phyloP scores from a whole-genome alignment of 1,140 invertebrate species.

The Druon quercuslanigerum region DNA sequence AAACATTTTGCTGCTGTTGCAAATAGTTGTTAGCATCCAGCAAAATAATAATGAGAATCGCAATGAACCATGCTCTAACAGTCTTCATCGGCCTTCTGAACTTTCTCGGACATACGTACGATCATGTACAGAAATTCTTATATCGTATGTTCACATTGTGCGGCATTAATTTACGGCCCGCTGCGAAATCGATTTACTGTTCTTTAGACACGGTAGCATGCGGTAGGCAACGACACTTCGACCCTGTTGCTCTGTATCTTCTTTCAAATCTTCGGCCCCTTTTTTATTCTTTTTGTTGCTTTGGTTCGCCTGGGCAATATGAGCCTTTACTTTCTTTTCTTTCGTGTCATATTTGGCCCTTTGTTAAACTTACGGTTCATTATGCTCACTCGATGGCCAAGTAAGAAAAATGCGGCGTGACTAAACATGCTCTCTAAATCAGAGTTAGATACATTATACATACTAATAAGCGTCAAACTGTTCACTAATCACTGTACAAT shows the following conservation, averaged over 20 bases:
- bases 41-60: conserved; percentile 8
- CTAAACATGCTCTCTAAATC: too few species aligned
- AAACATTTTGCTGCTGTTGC: neutral
- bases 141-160: neutral
- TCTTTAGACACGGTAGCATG: conserved; percentile 29
- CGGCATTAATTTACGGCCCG: conserved; percentile 31
- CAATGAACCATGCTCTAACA: conserved; percentile 28
- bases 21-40: neutral
- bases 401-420: too few species aligned
- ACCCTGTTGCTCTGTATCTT: conserved; percentile 25
- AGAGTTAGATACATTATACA: too few species aligned
- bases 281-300: neutral
- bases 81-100: conserved; percentile 42
- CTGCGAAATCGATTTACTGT: conserved; percentile 35
- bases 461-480: too few species aligned
- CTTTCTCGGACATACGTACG: conserved; percentile 26
- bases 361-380: too few species aligned
- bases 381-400: too few species aligned
- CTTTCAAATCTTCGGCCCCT: neutral
- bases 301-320: neutral
- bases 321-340: neutral
- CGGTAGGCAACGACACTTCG: conserved; percentile 13
- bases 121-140: neutral
- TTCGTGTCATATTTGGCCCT: neutral
- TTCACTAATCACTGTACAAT: too few species aligned